Base-by-base conservation (phyloP, 2,888 invertebrate genomes). In the Agrypnus murinus region DNA sequence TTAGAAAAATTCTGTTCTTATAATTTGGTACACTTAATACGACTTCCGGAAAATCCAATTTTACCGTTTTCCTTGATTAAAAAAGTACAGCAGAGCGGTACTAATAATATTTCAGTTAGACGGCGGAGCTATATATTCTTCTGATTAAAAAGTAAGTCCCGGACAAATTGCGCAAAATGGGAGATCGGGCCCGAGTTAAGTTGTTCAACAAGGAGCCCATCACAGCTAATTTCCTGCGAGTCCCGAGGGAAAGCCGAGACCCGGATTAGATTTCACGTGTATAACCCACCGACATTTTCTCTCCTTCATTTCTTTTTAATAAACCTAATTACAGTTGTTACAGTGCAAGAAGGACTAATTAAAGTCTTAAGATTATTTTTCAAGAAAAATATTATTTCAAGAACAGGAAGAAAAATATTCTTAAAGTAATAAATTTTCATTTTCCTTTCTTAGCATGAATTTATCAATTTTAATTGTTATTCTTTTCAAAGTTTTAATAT, bases 181-280 rank as follows among this genome's bases (percentile, higher is more conserved):
- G 53, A 63, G 72, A 72, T 72, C 64, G 58, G 48, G 45, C 60
- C 38, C 50, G 58, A 74, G 55, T 72, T 72, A 74, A 66, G 63
- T 70, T 73, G 63, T 72, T 72, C 50, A 58, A 66, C 66, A 72
- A 65, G 53, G 59, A 69, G 36, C 72, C 67, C 62, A 75, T 72
- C 75, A 69, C 65, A 72, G 69, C 67, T 72, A 75, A 74, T 75
- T 74, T 70, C 68, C 67, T 58, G 55, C 67, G 60, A 55, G 38
- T 68, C 74, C 59, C 74, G 10, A 14, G 59, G 65, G 70, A 63
- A 32, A 17, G 45, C 31, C 45, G 59, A 65, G 66, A 25, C 43
- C 66, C 55, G 63, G 64, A 71, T 71, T 71, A 63, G 63, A 66
- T 71, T 62, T 66, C 36, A 67, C 53, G 63, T n/a, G n/a, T 64